Evolutionary conservation across 1,140 invertebrate genomes (phyloP).

Genomic region (Drosophila sulfurigaster): DNA sequence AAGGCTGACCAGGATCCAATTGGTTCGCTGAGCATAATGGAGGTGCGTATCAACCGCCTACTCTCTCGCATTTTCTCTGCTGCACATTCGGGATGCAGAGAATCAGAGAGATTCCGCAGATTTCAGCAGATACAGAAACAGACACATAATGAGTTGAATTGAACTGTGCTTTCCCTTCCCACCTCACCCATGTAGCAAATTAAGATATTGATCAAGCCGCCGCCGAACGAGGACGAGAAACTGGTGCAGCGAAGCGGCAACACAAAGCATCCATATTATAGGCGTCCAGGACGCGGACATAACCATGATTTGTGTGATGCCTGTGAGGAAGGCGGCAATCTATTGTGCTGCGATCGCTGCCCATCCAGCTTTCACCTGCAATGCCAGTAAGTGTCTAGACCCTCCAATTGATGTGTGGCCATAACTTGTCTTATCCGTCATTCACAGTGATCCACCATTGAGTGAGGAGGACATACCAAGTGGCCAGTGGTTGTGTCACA

Average conservation of each 20-base stretch:
- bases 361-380: conserved; percentile 97
- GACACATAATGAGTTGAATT: background rate
- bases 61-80: too few species aligned
- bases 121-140: conserved; percentile 12
- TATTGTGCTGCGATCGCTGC: conserved; percentile 98
- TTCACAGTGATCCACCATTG: conserved; percentile 92
- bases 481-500: conserved; percentile 95
- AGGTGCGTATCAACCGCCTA: conserved; percentile 53
- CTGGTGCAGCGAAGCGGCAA: conserved; percentile 88
- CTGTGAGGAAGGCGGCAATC: conserved; percentile 96
- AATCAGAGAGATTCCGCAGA: background rate
- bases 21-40: conserved; percentile 79
- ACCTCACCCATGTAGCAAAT: conserved; percentile 89
- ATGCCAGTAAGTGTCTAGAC: conserved; percentile 91
- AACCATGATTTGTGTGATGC: conserved; percentile 97
- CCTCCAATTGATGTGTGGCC: background rate
- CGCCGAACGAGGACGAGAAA: conserved; percentile 90
- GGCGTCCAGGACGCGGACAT: conserved; percentile 94
- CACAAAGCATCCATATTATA: conserved; percentile 92
- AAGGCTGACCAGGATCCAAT: conserved; percentile 76
- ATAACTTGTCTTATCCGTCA: background rate
- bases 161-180: background rate
- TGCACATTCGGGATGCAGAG: too few species aligned
- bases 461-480: conserved; percentile 95
- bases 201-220: conserved; percentile 93